Evolutionary conservation across 1,140 invertebrate species (phyloP).

Genomic region (Polypedilum pembai): DNA sequence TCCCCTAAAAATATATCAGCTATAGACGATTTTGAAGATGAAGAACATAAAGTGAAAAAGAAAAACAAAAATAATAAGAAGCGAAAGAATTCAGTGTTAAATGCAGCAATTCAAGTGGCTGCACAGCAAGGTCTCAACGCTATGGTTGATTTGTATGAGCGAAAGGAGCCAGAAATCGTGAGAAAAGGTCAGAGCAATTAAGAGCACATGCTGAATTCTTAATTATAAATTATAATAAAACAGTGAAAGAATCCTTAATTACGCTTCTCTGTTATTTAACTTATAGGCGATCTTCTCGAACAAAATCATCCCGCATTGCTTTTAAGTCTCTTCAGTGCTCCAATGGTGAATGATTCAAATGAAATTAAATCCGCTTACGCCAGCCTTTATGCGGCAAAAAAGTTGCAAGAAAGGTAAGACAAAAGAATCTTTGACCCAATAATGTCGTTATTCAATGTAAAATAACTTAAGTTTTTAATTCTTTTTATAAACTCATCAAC

Average conservation of each 20-base stretch:
- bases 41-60: background rate
- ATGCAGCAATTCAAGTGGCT: constrained; percentile 38
- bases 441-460: too few species aligned
- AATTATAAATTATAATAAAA: too few species aligned
- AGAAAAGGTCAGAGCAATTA: constrained; percentile 37
- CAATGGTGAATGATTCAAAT: constrained; percentile 35
- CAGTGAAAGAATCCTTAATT: too few species aligned
- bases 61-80: background rate
- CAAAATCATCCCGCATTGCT: constrained; percentile 41
- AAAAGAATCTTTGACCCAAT: too few species aligned
- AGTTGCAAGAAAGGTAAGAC: constrained; percentile 36
- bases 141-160: constrained; percentile 40
- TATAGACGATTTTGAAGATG: background rate
- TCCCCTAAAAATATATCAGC: background rate
- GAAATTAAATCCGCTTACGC: constrained; percentile 42
- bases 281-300: constrained; percentile 39
- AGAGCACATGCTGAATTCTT: background rate
- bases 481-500: too few species aligned
- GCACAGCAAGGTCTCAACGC: constrained; percentile 40
- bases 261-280: constrained; percentile 29
- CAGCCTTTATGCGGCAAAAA: constrained; percentile 40
- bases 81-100: constrained; percentile 8
- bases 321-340: constrained; percentile 40
- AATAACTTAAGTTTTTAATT: too few species aligned
- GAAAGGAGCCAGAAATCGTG: constrained; percentile 40